phyloP scores from a whole-genome alignment of 2,797 vertebrate species.

The Gymnopithys bicolor region DNA sequence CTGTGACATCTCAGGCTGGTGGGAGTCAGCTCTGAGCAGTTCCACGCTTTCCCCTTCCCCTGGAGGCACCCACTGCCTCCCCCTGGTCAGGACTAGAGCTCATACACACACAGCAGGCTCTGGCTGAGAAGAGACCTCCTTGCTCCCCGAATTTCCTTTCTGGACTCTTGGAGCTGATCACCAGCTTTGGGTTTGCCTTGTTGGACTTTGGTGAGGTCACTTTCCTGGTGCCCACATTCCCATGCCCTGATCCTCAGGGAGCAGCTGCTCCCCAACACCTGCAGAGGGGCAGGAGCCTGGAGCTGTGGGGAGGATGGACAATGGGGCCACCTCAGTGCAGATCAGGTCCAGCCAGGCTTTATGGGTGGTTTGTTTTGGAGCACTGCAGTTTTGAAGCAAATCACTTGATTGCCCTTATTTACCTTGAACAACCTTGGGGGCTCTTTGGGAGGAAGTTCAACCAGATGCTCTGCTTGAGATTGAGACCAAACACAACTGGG shows the following conservation, averaged over 20 bases:
- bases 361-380: background rate
- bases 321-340: background rate
- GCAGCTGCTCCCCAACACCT: background rate
- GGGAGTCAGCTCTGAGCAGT: background rate
- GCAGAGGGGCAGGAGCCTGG: background rate
- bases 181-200: background rate
- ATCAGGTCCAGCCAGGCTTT: background rate
- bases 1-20: background rate
- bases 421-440: background rate
- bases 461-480: background rate
- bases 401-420: background rate
- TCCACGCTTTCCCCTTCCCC: background rate
- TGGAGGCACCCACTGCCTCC: background rate
- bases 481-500: background rate
- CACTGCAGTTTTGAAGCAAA: background rate
- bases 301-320: background rate
- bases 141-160: background rate
- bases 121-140: background rate
- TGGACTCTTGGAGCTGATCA: background rate
- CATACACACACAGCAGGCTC: background rate
- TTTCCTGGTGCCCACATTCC: background rate
- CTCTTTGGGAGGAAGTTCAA: background rate
- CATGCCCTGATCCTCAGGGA: background rate
- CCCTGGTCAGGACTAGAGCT: background rate
- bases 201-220: background rate